Evolutionary conservation across 2,888 invertebrate species (phyloP).

Genomic region (Sepioteuthis lessoniana): DNA sequence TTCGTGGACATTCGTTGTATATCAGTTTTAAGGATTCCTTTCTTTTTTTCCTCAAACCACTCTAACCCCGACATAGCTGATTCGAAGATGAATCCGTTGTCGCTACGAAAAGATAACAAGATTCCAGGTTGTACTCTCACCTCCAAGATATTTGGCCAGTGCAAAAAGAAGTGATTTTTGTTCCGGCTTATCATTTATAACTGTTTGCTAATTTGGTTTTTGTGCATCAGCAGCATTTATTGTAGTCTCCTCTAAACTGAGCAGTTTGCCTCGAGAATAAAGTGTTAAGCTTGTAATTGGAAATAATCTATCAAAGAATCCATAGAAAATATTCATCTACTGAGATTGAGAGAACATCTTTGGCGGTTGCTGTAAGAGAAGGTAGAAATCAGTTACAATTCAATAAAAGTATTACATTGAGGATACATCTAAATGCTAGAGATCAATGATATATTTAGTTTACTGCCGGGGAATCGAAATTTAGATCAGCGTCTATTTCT

Average conservation of each 20-base stretch:
- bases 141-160: not conserved
- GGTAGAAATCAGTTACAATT: not conserved
- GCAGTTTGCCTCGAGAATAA: not conserved
- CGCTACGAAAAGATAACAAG: not conserved
- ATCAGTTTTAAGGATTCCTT: not conserved
- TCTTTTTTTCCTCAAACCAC: not conserved
- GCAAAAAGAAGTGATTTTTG: not conserved
- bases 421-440: not conserved
- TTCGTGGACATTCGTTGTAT: not conserved
- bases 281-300: not conserved
- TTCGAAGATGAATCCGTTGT: not conserved
- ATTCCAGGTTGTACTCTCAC: not conserved
- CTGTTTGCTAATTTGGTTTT: conserved; percentile 5
- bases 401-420: not conserved
- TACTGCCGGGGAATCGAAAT: no score
- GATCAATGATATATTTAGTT: no score
- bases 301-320: not conserved
- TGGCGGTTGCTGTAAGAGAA: not conserved
- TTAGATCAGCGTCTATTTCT: no score
- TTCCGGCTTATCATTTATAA: not conserved
- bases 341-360: not conserved
- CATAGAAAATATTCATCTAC: not conserved
- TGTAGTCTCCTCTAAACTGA: not conserved
- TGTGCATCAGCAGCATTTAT: not conserved
- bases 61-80: not conserved